Conservation (phyloP, 2,888 invertebrate species). For the Mythimna loreyi region DNA sequence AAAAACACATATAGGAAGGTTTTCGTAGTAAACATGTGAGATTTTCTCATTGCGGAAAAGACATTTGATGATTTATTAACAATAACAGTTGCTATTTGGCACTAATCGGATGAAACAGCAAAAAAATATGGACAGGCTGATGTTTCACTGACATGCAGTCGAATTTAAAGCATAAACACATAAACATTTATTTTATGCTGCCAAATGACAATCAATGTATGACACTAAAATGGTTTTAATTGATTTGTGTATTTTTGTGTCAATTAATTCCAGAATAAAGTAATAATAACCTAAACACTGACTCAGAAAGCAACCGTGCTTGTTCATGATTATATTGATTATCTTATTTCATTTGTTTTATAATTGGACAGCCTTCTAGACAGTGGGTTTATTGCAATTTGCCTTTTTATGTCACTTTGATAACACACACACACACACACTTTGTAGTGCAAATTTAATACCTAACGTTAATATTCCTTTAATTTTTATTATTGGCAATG, state of each 20-base stretch:
- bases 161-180: conserved; percentile 21
- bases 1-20: too few relatives aligned
- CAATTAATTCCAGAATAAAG: not conserved
- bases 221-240: conserved; percentile 27
- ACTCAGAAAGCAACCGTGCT: not conserved
- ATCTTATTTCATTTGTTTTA: not conserved
- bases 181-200: conserved; percentile 33
- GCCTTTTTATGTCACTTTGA: too few relatives aligned
- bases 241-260: conserved; percentile 19
- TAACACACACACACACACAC: too few relatives aligned
- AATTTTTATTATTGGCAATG: not conserved
- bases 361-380: too few relatives aligned
- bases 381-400: not conserved
- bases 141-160: conserved; percentile 24
- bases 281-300: not conserved
- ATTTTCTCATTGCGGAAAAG: too few relatives aligned
- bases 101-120: not conserved
- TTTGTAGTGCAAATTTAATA: too few relatives aligned
- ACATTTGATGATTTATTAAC: too few relatives aligned
- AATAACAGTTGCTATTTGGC: too few relatives aligned
- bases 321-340: conserved; percentile 1
- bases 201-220: conserved; percentile 34
- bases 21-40: too few relatives aligned
- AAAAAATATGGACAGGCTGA: not conserved
- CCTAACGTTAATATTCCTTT: not conserved